Base-by-base conservation (phyloP, 53 echinoderm and acorn worm genomes). In the Actinopyga echinites region DNA sequence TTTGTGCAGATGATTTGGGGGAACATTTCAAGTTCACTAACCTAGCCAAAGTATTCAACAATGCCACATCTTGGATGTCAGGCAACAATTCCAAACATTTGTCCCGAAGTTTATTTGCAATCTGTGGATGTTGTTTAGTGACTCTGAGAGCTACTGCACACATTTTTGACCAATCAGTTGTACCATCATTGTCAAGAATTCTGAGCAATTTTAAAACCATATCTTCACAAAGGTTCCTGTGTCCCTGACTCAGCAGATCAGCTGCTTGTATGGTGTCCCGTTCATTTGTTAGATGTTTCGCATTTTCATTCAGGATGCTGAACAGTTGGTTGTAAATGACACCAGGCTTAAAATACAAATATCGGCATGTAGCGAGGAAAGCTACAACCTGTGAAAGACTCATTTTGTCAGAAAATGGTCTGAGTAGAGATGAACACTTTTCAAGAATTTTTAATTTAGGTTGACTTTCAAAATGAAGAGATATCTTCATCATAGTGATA, bases 31-130 rank as follows among this genome's bases (percentile, higher is more conserved):
- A 32, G 17, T 56, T 77, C 8, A 77, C 10, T 8, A 77, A 54
- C 26, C 77, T 53, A 1, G 77, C 54, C 13, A 77, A 56, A 6
- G 29, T 77, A 54, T 77, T 77, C 77, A 77, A 56, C 30, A 77
- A 15, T 17, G 29, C 77, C 23, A 23, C 77, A 56, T 77, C 77
- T 19, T 56, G 30, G 29, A 77, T 77, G 12, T 25, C 56, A 2
- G 77, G 77, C 15, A 77, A 54, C 30, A 23, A 6, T 24, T 31
- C 30, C 12, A 13, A 19, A 30, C 56, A 77, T 28, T 21, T 77
- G 30, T 30, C 29, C 5, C 31, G 49, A 17, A 77, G 30, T 31
- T 5, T 20, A 8, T 20, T 4, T 3, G 54, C 30, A 43, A 77
- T 26, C 24, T 53, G 30, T 19, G 77, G 77, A 49, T 77, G 25